Conservation (phyloP, 2,113 vertebrate species). For the Leucosticte australis region DNA sequence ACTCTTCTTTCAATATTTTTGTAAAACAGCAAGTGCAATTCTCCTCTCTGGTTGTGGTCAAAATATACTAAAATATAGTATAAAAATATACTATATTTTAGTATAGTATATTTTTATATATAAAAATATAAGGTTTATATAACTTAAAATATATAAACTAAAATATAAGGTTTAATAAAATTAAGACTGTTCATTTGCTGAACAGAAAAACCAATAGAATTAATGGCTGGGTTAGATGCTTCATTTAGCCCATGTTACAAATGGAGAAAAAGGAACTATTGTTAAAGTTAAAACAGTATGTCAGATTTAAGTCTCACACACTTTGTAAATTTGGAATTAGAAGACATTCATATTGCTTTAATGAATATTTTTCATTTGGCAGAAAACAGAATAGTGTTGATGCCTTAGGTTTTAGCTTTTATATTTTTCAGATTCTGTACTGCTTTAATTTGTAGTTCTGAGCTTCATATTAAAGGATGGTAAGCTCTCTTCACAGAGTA, state of each 20-base stretch:
- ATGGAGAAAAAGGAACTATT: slow-evolving; percentile 12
- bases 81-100: no score
- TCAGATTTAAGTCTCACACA: neutral
- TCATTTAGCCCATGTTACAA: neutral
- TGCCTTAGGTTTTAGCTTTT: neutral
- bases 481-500: neutral
- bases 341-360: neutral
- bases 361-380: neutral
- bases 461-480: neutral
- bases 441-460: neutral
- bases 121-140: no score
- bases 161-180: slow-evolving; percentile 10
- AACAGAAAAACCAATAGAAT: neutral
- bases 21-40: neutral
- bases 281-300: neutral
- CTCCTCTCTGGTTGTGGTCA: neutral
- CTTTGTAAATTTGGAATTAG: slow-evolving; percentile 8
- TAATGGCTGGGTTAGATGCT: neutral
- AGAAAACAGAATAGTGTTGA: neutral
- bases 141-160: no score
- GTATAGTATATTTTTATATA: no score
- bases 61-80: neutral
- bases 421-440: neutral
- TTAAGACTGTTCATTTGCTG: neutral
- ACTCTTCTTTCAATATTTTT: neutral